Evolutionary conservation across 2,113 vertebrate genomes (phyloP).

Genomic region (Tragelaphus strepsiceros): DNA sequence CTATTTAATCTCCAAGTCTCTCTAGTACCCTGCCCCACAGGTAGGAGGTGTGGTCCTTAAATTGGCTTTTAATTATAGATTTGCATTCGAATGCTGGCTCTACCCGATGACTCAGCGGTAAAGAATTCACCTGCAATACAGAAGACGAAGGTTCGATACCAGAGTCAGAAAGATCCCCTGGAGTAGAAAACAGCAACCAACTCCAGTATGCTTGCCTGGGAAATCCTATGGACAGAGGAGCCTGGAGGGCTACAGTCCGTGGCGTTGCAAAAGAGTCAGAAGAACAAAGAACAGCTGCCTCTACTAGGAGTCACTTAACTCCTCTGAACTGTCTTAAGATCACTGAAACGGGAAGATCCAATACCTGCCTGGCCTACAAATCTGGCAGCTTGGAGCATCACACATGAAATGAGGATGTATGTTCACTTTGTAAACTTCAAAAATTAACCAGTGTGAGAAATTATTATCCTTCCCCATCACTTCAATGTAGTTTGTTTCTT

Average conservation of each 20-base stretch:
- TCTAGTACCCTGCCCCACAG: neutral
- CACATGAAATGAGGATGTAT: neutral
- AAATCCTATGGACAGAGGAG: neutral
- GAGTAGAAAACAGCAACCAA: neutral
- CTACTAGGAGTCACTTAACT: neutral
- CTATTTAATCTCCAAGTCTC: neutral
- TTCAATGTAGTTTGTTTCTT: neutral
- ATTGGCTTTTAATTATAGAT: neutral
- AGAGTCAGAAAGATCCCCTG: neutral
- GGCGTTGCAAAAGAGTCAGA: neutral
- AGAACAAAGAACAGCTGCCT: neutral
- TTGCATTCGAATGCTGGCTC: neutral
- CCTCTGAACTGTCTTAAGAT: neutral
- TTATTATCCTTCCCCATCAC: neutral
- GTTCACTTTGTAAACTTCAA: neutral
- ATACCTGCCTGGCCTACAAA: neutral
- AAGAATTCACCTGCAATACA: neutral
- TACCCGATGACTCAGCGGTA: neutral
- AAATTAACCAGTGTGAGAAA: neutral
- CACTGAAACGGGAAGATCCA: neutral
- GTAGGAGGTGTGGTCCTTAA: neutral
- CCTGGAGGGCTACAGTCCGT: neutral
- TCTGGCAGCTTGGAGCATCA: neutral
- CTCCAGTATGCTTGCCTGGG: neutral
- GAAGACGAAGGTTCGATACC: rapidly evolving